Evolutionary conservation across 2,888 invertebrate species (phyloP).

Genomic region (Perdita meconis): DNA sequence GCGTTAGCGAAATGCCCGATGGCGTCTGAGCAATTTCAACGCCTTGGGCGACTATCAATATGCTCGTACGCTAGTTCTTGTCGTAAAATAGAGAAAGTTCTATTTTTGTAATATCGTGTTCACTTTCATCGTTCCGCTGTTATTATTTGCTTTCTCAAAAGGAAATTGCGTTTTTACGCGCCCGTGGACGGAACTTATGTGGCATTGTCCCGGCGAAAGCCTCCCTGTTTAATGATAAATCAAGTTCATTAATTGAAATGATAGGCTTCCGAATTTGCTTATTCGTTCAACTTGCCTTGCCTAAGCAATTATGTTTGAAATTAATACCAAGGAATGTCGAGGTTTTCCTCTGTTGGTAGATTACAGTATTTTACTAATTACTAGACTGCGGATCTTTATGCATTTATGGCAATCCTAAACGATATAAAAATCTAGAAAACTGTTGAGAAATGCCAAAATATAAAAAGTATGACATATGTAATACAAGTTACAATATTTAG

Average conservation of each 20-base stretch:
- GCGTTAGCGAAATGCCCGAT: conserved; percentile 20
- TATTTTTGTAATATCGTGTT: conserved; percentile 34
- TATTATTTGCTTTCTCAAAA: conserved; percentile 59
- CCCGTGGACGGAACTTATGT: background rate
- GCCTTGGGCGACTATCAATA: conserved; percentile 23
- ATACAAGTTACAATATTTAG: no score
- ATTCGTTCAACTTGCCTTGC: background rate
- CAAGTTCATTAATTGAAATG: background rate
- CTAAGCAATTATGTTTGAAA: background rate
- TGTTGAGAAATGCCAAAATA: no score
- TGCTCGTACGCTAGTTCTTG: background rate
- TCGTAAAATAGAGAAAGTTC: conserved; percentile 49
- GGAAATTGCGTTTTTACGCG: conserved; percentile 39
- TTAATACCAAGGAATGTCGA: no score
- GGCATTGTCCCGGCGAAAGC: conserved; percentile 31
- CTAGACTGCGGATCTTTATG: no score
- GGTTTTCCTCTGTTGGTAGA: no score
- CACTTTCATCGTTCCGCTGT: conserved; percentile 48
- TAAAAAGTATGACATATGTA: no score
- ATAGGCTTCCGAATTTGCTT: background rate
- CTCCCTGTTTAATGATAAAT: conserved; percentile 11
- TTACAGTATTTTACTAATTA: no score
- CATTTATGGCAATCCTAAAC: no score
- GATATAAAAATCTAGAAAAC: no score
- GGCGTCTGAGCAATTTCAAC: conserved; percentile 3